Evolutionary conservation across 2,113 vertebrate genomes (phyloP).

Genomic region (Prunella fulvescens): DNA sequence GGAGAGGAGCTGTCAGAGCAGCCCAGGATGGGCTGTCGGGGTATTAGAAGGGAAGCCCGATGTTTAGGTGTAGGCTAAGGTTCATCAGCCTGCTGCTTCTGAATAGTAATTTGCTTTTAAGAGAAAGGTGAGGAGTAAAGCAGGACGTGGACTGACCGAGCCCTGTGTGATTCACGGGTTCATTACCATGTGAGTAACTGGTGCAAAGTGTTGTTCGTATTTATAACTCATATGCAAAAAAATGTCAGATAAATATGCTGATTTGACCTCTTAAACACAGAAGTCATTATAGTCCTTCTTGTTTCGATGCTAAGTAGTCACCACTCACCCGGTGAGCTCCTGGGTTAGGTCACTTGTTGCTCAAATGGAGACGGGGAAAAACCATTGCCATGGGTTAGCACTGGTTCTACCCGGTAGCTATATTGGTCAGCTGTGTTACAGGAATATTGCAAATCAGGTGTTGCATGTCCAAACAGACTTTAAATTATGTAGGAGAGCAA

Average conservation of each 20-base stretch:
- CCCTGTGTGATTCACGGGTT: neutral
- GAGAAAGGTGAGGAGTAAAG: neutral
- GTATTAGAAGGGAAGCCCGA: neutral
- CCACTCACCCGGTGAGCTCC: neutral
- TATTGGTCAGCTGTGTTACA: neutral
- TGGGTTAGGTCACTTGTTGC: neutral
- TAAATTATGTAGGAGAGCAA: neutral
- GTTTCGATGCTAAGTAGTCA: neutral
- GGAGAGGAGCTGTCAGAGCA: neutral
- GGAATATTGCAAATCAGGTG: neutral
- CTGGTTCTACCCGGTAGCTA: fast-evolving
- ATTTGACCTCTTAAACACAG: neutral
- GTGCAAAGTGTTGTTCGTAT: neutral
- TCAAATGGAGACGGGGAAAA: neutral
- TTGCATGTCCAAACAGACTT: neutral
- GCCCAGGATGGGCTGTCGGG: neutral
- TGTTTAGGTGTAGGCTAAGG: neutral
- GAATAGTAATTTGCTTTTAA: neutral
- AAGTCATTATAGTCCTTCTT: neutral
- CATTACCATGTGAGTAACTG: neutral
- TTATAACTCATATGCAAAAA: neutral
- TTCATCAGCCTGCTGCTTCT: neutral
- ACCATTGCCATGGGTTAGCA: neutral
- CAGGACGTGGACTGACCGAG: neutral
- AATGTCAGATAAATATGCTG: neutral